phyloP scores from a whole-genome alignment of 2,797 vertebrate genomes.

The Chloroceryle inda region DNA sequence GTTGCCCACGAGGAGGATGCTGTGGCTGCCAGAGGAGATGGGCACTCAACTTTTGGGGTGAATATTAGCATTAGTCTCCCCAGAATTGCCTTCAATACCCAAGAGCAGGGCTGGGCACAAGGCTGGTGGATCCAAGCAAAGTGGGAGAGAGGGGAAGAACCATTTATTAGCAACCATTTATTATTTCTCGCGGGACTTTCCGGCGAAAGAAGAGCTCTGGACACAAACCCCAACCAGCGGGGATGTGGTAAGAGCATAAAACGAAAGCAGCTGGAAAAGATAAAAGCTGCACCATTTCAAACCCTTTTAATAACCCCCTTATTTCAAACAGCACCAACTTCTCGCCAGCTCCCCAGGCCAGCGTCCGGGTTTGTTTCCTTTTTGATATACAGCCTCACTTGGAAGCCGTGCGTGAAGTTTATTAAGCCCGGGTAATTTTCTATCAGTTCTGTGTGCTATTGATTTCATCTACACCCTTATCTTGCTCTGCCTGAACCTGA shows the following conservation, averaged over 20 bases:
- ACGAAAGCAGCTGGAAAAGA: neutral
- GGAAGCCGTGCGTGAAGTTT: conserved; percentile 38
- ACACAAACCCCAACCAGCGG: neutral
- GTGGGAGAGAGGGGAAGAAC: neutral
- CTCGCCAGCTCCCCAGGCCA: neutral
- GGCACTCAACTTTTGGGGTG: neutral
- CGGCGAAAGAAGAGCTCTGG: neutral
- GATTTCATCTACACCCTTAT: conserved; percentile 61
- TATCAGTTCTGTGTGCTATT: conserved; percentile 48
- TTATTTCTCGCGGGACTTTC: neutral
- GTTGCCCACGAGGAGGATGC: rapidly evolving
- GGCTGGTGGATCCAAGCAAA: rapidly evolving
- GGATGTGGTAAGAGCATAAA: neutral
- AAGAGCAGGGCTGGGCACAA: neutral
- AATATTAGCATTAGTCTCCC: neutral
- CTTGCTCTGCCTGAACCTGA: conserved; percentile 46
- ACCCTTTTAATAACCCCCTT: neutral
- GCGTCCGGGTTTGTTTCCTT: neutral
- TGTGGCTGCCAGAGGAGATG: neutral
- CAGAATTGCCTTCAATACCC: rapidly evolving
- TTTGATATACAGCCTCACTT: neutral
- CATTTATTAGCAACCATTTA: rapidly evolving
- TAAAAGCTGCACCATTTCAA: neutral
- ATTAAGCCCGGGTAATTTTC: conserved; percentile 58
- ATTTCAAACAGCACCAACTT: neutral